Evolutionary conservation across 2,113 vertebrate species (phyloP).

Genomic region (Zapus hudsonius): DNA sequence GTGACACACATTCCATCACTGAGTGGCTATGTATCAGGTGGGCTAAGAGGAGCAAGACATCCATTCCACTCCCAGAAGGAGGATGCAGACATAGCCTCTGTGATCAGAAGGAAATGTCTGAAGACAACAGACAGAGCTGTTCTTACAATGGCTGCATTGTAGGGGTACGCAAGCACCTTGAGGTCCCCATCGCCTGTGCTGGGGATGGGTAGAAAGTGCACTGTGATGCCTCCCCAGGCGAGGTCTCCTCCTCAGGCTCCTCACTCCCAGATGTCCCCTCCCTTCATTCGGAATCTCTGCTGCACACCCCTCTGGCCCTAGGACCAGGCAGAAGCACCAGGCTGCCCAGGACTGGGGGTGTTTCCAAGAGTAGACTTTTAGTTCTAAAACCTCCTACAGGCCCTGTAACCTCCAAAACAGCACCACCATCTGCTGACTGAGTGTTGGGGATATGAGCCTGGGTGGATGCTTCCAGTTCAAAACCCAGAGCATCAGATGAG

Average conservation of each 20-base stretch:
- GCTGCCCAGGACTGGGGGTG: background rate
- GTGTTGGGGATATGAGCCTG: background rate
- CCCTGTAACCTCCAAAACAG: background rate
- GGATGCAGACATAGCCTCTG: background rate
- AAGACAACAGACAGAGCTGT: fast-evolving
- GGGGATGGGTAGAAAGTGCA: fast-evolving
- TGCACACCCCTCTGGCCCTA: background rate
- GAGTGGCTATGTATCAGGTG: background rate
- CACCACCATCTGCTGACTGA: background rate
- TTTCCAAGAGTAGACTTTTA: background rate
- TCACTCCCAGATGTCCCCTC: background rate
- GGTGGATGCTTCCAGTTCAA: background rate
- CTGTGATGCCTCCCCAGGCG: fast-evolving
- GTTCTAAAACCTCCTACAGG: background rate
- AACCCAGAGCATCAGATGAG: too few relatives aligned
- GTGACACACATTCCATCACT: background rate
- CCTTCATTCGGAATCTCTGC: fast-evolving
- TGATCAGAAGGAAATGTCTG: background rate
- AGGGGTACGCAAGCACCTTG: fast-evolving
- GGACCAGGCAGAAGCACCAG: background rate
- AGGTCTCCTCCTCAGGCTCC: background rate
- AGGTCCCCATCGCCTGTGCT: background rate
- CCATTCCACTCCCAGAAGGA: background rate
- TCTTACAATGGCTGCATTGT: fast-evolving
- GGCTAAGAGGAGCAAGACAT: too few relatives aligned